These are phyloP conservation scores for Cuniculus paca DNA, from an alignment of 2,797 vertebrate genomes.

Conservation along the genomic window DNA sequence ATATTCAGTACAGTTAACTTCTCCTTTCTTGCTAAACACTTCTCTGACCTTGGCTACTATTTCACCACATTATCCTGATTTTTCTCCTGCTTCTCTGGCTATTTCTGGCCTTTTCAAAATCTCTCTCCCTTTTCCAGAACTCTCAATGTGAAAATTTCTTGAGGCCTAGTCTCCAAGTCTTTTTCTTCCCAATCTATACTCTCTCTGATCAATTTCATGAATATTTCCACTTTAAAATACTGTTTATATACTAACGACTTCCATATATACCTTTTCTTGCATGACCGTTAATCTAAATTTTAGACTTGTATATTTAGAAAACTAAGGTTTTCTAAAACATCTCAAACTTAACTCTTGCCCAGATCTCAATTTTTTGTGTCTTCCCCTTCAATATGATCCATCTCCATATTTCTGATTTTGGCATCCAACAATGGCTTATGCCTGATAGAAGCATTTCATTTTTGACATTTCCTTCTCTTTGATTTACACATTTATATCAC, in stretches of 20 bases:
- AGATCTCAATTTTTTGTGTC: background rate
- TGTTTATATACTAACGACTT: background rate
- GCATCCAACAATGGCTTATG: background rate
- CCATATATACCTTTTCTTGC: background rate
- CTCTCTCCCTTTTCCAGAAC: background rate
- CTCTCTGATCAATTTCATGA: background rate
- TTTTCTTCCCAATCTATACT: background rate
- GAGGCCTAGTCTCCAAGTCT: background rate
- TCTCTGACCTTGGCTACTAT: background rate
- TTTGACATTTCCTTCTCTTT: background rate
- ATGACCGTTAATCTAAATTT: background rate
- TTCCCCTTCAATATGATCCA: background rate
- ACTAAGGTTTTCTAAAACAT: background rate
- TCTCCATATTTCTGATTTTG: background rate
- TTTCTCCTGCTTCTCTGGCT: background rate
- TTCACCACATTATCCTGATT: background rate
- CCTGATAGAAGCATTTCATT: background rate
- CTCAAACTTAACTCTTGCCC: background rate
- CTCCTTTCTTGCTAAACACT: background rate
- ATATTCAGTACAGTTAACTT: background rate
- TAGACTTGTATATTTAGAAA: constrained; percentile 1
- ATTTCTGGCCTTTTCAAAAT: background rate
- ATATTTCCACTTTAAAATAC: background rate
- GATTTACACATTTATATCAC: background rate
- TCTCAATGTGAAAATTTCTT: background rate